Evolutionary conservation across 2,113 vertebrate species (phyloP).

Genomic region (Pluvialis apricaria): DNA sequence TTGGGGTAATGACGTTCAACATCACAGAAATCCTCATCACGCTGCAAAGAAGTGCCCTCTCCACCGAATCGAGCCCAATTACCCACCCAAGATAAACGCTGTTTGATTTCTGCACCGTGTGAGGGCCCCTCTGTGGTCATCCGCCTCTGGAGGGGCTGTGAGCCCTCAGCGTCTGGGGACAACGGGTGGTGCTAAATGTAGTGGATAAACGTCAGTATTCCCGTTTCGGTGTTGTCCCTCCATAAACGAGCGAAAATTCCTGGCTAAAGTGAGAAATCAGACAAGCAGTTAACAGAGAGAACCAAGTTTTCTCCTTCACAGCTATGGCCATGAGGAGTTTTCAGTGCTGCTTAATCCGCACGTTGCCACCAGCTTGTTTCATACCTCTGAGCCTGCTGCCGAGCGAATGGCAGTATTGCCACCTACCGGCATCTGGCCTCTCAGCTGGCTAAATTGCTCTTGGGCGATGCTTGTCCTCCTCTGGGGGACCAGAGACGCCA

Average conservation of each 20-base stretch:
- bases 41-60: background rate
- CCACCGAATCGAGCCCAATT: background rate
- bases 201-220: background rate
- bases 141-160: background rate
- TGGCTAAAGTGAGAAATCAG: background rate
- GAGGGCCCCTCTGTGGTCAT: background rate
- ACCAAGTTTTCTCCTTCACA: background rate
- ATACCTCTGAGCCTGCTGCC: background rate
- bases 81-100: background rate
- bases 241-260: background rate
- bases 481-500: background rate
- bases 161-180: background rate
- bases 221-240: background rate
- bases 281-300: background rate
- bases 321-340: background rate
- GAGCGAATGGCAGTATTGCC: conserved; percentile 19
- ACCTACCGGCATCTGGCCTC: background rate
- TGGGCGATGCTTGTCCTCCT: background rate
- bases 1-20: background rate
- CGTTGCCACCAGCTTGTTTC: background rate
- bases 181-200: background rate
- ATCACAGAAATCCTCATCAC: background rate
- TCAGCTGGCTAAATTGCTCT: background rate
- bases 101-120: background rate
- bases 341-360: background rate